Base-by-base conservation (phyloP, 53 echinoderm and acorn worm species). In the Pentamera pediparva region DNA sequence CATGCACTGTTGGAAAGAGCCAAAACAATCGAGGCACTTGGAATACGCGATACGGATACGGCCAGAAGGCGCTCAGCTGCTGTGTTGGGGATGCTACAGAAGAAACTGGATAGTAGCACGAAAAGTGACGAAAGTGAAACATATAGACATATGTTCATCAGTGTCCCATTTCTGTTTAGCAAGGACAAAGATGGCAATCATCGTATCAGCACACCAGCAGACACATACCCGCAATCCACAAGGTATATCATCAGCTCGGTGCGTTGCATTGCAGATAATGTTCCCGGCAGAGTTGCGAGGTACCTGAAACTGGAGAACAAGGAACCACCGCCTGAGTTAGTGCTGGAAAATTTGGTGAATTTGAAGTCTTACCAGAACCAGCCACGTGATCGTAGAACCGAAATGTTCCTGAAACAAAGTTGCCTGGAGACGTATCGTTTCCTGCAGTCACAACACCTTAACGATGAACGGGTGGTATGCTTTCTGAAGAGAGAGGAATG, bases 341-440 rank as follows among this genome's bases (percentile, higher is more conserved):
- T 83, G 35, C 8, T 76, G 25, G 11, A 83, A 57, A 76, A 83
- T 48, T 69, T 83, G 27, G 28, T 31, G 15, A 58, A 55, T 21
- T 1, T 83, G 34, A n/a, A n/a, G n/a, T n/a, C n/a, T n/a, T n/a
- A n/a, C n/a, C n/a, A n/a, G n/a, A n/a, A n/a, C n/a, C n/a, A n/a
- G n/a, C n/a, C n/a, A n/a, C n/a, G n/a, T n/a, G n/a, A n/a, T n/a
- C n/a, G n/a, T n/a, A n/a, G n/a, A n/a, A n/a, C n/a, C n/a, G n/a
- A n/a, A n/a, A n/a, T n/a, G n/a, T n/a, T n/a, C n/a, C n/a, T n/a
- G n/a, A n/a, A n/a, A n/a, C n/a, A n/a, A n/a, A n/a, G n/a, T n/a
- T n/a, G n/a, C n/a, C n/a, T n/a, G n/a, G n/a, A n/a, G n/a, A 61
- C 78, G 11, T 84, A 78, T 53, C 8, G 21, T 5, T 25, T 15